Evolutionary conservation across 2,888 invertebrate genomes (phyloP), one percentile per base, ranked within the genome.

Genomic region (Endomychus coccineus): DNA sequence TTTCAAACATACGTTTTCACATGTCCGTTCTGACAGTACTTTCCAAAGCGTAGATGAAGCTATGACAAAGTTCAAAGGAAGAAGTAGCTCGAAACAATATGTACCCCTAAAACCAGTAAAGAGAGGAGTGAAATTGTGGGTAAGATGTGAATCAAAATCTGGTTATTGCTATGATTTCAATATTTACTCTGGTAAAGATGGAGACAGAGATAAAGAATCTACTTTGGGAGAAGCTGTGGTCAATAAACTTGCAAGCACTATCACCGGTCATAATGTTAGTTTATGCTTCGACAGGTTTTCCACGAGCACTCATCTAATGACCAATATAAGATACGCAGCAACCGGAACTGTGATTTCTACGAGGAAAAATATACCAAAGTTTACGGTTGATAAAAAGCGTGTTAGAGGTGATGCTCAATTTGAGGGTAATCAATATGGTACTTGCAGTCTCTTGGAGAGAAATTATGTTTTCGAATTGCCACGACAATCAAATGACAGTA

Each of bases 381-480:
- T 33, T 19, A 24, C 15, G 5, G n/a, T n/a, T n/a, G 24, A 23
- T 12, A 32, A 32, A 32, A 17, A 32, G 14, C 13, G 33, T 14
- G 16, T 32, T 16, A 46, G 37, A 29, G 36, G 37, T 14, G 34
- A 43, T 31, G 13, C 17, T 23, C 34, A 50, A 24, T 40, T 39
- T 39, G 21, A 39, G n/a, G 24, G 19, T 10, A 43, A 32, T 32
- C 16, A 40, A n/a, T 15, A 36, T 24, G 45, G 50, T 31, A 24
- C 13, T 44, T 9, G 45, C 44, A 17, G 29, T 40, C 24, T 28
- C 36, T 29, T 48, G 49, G 50, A 36, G 37, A 27, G 49, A 51
- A 28, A 46, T 42, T 9, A 50, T 47, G 4, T 36, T 46, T 5
- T 46, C 40, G 21, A 50, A 50, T 30, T 52, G 42, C 33, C 46